phyloP scores from a whole-genome alignment of 2,113 vertebrate genomes.

The Misgurnus anguillicaudatus region DNA sequence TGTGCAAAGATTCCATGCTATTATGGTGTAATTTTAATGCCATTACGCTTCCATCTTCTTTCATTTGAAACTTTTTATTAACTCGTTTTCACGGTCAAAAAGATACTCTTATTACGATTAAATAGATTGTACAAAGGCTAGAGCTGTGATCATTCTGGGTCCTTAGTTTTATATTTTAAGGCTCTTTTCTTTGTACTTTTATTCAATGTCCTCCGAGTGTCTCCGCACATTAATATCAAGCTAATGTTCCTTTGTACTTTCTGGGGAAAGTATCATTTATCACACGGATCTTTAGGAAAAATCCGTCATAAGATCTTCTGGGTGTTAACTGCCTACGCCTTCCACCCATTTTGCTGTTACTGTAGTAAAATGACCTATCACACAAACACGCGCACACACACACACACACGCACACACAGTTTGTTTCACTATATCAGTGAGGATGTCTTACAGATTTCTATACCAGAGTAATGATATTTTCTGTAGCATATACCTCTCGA shows the following conservation, averaged over 20 bases:
- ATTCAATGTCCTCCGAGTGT: slow-evolving; percentile 19
- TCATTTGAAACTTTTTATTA: not conserved
- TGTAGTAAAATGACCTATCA: slow-evolving; percentile 19
- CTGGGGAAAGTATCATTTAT: slow-evolving; percentile 20
- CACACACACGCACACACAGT: too few species aligned
- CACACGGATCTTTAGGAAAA: slow-evolving; percentile 29
- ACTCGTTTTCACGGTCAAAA: slow-evolving; percentile 1
- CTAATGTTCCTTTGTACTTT: slow-evolving; percentile 31
- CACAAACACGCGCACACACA: not conserved
- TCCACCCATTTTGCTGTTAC: slow-evolving; percentile 3
- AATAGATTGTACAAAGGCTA: slow-evolving; percentile 14
- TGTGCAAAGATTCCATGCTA: not conserved
- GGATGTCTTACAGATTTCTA: too few species aligned
- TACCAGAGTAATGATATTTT: too few species aligned
- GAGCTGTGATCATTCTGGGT: not conserved
- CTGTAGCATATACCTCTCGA: too few species aligned
- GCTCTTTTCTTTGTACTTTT: slow-evolving; percentile 23
- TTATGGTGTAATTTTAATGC: slow-evolving; percentile 4
- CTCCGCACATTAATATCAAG: slow-evolving; percentile 28
- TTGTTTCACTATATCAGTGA: too few species aligned
- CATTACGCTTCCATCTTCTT: slow-evolving; percentile 8
- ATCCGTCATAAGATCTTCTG: slow-evolving; percentile 15
- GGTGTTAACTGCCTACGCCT: slow-evolving; percentile 24
- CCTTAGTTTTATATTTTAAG: slow-evolving; percentile 22
- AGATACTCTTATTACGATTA: slow-evolving; percentile 15